phyloP scores from a whole-genome alignment of 1,140 invertebrate genomes.

The Camponotus pennsylvanicus region DNA sequence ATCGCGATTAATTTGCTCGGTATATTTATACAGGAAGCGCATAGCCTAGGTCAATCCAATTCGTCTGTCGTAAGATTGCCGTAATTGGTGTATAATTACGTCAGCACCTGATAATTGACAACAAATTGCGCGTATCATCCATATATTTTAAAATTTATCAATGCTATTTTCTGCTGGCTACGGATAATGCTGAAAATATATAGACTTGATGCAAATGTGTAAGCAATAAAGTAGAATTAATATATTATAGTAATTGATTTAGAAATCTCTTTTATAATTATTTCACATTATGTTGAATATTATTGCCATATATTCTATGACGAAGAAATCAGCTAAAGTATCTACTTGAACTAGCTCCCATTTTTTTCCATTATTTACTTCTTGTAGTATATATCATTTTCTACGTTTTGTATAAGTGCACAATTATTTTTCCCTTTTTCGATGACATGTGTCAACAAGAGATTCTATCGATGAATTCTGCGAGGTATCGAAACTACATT shows the following conservation, averaged over 20 bases:
- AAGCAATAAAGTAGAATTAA: not conserved
- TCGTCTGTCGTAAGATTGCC: conserved; percentile 50
- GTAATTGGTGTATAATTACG: conserved; percentile 67
- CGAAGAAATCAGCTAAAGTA: not conserved
- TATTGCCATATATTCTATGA: not conserved
- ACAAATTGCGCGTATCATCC: conserved; percentile 15
- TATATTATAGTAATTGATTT: not conserved
- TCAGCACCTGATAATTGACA: conserved; percentile 58
- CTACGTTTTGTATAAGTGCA: not conserved
- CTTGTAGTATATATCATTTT: not conserved
- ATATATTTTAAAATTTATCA: conserved; percentile 12
- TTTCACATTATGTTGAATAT: not conserved
- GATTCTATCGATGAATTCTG: conserved; percentile 20
- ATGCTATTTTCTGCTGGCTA: not conserved
- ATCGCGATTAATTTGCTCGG: conserved; percentile 56
- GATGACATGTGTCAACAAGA: conserved; percentile 6
- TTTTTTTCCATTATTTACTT: not conserved
- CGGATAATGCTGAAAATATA: not conserved
- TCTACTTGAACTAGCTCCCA: not conserved
- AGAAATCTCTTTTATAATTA: not conserved
- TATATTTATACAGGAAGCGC: conserved; percentile 54
- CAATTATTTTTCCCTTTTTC: not conserved
- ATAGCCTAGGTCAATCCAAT: conserved; percentile 73
- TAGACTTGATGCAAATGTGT: not conserved
- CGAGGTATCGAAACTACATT: conserved; percentile 8